Evolutionary conservation across 2,888 invertebrate species (phyloP).

Genomic region (Lepidocyrtoides sp.): DNA sequence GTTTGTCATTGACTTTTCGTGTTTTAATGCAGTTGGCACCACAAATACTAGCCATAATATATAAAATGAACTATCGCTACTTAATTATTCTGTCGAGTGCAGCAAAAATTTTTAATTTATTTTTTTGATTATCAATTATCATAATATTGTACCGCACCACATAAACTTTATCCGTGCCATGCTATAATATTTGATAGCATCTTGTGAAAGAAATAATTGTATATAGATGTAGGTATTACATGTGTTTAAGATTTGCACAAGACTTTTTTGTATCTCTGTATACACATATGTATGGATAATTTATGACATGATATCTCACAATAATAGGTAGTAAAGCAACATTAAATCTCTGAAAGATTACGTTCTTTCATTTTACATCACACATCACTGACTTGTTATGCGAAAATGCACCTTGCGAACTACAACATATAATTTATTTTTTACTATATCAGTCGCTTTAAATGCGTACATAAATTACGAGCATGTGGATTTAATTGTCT

Average conservation of each 20-base stretch:
- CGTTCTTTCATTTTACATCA: slow-evolving; percentile 4
- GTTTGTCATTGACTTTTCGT: slow-evolving; percentile 32
- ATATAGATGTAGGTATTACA: background rate
- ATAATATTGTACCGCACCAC: background rate
- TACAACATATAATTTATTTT: background rate
- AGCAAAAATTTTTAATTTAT: slow-evolving; percentile 10
- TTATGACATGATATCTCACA: slow-evolving; percentile 3
- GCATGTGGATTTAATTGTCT: slow-evolving; percentile 45
- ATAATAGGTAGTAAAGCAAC: background rate
- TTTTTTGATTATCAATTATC: background rate
- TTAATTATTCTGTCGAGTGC: background rate
- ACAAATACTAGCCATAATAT: too few species aligned
- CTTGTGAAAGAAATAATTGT: background rate
- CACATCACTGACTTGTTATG: slow-evolving; percentile 16
- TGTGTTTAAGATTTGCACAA: background rate
- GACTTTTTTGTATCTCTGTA: background rate
- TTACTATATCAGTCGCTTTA: background rate
- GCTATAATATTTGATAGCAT: background rate
- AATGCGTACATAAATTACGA: background rate
- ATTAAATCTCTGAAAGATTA: slow-evolving; percentile 11
- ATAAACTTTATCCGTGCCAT: background rate
- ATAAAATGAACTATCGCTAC: background rate
- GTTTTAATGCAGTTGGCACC: background rate
- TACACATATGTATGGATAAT: background rate
- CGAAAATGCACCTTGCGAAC: background rate